These are phyloP conservation scores for Platysteira castanea DNA, from an alignment of 2,113 vertebrate genomes.

Conservation along the genomic window DNA sequence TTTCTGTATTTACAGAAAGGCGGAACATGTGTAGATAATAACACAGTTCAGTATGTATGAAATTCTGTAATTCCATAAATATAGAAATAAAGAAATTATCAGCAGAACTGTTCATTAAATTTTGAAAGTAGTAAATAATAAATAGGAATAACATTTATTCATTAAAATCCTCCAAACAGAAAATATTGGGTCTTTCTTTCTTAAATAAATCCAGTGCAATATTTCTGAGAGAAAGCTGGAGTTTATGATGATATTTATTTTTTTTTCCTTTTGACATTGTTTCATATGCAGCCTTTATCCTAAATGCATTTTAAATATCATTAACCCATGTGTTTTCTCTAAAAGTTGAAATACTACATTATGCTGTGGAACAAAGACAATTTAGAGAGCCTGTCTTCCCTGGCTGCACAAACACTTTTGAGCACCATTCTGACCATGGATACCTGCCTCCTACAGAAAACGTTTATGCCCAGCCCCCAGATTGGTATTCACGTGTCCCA, in stretches of 20 bases:
- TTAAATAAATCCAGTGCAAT: not conserved
- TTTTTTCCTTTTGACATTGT: not conserved
- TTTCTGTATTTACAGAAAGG: conserved; percentile 71
- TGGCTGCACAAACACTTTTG: not conserved
- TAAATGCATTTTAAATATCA: conserved; percentile 36
- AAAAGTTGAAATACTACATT: not conserved
- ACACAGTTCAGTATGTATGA: conserved; percentile 40
- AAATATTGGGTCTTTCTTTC: not conserved
- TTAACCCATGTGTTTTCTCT: not conserved
- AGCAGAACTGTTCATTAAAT: conserved; percentile 58
- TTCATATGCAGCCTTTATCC: not conserved
- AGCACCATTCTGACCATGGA: not conserved
- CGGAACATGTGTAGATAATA: conserved; percentile 48
- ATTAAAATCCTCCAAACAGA: conserved; percentile 21
- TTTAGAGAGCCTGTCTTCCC: not conserved
- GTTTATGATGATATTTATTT: not conserved
- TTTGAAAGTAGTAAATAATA: conserved; percentile 55
- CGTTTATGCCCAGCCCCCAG: not conserved
- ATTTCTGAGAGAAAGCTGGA: not conserved
- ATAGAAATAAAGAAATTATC: conserved; percentile 64
- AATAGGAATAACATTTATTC: conserved; percentile 53
- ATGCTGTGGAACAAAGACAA: not conserved
- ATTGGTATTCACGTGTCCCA: not conserved
- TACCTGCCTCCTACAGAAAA: not conserved
- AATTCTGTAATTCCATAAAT: conserved; percentile 61